Conservation (phyloP, 2,797 vertebrate genomes). For the Siniperca obscura region DNA sequence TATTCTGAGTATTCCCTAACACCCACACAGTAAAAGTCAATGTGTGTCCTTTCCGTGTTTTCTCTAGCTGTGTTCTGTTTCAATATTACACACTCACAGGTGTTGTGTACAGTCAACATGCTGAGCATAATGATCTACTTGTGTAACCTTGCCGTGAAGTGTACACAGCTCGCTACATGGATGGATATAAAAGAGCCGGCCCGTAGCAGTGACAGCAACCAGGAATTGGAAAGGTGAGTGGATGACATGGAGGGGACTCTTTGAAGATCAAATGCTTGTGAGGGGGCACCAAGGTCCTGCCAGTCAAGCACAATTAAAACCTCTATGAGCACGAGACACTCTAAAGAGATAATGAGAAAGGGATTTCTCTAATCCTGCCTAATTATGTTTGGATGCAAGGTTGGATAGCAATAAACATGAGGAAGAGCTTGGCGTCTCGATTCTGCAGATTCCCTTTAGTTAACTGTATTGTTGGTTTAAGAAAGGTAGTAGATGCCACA, state of each 20-base stretch:
- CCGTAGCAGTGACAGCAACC: constrained; percentile 36
- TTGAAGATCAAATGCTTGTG: constrained; percentile 82
- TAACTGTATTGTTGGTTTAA: constrained; percentile 9
- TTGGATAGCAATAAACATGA: constrained; percentile 69
- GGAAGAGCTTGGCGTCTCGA: constrained; percentile 7
- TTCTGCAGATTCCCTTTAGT: constrained; percentile 20
- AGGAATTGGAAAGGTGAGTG: constrained; percentile 56
- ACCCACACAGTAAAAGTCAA: neutral
- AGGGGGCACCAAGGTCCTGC: constrained; percentile 68
- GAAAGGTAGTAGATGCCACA: neutral
- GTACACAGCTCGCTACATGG: constrained; percentile 20
- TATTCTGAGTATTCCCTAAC: neutral
- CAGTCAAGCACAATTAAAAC: constrained; percentile 83
- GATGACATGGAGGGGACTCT: constrained; percentile 68
- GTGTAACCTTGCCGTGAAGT: constrained; percentile 31
- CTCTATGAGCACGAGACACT: constrained; percentile 69
- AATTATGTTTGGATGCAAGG: constrained; percentile 80
- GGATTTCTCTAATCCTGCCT: constrained; percentile 78
- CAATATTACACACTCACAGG: neutral
- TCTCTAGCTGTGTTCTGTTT: constrained; percentile 19
- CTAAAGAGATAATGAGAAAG: constrained; percentile 80
- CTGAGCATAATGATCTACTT: constrained; percentile 35
- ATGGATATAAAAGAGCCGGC: constrained; percentile 27
- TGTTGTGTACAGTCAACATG: constrained; percentile 26
- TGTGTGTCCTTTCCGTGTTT: neutral